Percentiles rank a stretch among this genome's conserved stretches.
Conservation (phyloP, 1,140 invertebrate species). For the Zaprionus gabonicus region DNA sequence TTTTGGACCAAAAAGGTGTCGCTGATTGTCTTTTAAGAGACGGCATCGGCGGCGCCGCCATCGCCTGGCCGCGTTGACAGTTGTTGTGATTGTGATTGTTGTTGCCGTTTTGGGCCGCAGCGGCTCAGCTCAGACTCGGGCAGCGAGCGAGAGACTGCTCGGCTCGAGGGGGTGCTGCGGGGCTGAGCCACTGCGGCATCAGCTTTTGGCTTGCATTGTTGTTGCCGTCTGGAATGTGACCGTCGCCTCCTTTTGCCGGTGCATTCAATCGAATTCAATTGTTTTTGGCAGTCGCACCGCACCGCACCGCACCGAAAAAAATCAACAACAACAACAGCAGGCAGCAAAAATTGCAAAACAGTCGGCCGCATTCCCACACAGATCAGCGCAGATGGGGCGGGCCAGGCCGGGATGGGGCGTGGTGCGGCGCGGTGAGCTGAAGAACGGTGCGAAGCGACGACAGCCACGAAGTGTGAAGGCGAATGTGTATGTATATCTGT, state of each 20-base stretch:
- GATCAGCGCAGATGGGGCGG: constrained; percentile 26
- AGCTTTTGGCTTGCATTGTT: constrained; percentile 55
- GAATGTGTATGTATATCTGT: constrained; percentile 7
- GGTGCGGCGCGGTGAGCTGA: constrained; percentile 6
- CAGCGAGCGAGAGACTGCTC: not conserved
- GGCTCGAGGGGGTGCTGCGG: not conserved
- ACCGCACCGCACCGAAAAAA: constrained; percentile 11
- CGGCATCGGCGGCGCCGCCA: constrained; percentile 72
- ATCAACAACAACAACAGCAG: constrained; percentile 15
- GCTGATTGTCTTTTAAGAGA: constrained; percentile 84
- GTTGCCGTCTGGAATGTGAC: constrained; percentile 71
- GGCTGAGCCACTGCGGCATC: not conserved
- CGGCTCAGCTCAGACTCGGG: constrained; percentile 3
- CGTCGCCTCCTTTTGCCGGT: constrained; percentile 71
- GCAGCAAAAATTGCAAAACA: constrained; percentile 71
- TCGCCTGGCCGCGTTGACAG: constrained; percentile 74
- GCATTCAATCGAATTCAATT: constrained; percentile 83
- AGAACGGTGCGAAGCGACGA: not conserved
- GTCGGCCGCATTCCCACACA: constrained; percentile 74
- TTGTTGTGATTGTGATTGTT: constrained; percentile 82
- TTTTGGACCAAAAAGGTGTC: constrained; percentile 83
- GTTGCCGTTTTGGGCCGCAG: constrained; percentile 54
- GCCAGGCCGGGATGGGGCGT: constrained; percentile 1
- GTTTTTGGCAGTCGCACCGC: constrained; percentile 72
- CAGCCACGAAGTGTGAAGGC: constrained; percentile 37